Evolutionary conservation across 2,113 vertebrate species (phyloP).

Genomic region (Heloderma charlesbogerti): DNA sequence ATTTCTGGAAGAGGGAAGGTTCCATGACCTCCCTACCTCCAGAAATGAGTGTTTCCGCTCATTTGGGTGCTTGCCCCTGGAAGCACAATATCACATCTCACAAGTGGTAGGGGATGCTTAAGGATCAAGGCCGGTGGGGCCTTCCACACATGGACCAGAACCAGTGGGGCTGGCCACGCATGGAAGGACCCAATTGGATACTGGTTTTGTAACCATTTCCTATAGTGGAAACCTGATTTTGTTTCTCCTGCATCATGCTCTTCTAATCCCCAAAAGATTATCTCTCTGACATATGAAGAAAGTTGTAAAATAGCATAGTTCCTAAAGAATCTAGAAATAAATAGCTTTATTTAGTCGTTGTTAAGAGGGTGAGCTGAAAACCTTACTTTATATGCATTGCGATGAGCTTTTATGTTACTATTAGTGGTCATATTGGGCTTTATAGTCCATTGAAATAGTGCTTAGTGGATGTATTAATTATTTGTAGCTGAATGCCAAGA

Average conservation of each 20-base stretch:
- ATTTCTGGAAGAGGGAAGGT: too few relatives aligned
- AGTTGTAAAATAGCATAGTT: not conserved
- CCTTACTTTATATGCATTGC: not conserved
- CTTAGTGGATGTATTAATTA: conserved; percentile 14
- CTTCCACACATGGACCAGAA: not conserved
- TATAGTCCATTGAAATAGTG: not conserved
- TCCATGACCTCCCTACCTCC: too few relatives aligned
- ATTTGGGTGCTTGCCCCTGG: too few relatives aligned
- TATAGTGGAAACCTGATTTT: fast-evolving
- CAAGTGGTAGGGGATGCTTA: too few relatives aligned
- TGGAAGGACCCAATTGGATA: too few relatives aligned
- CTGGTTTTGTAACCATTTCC: not conserved
- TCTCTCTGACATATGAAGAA: not conserved
- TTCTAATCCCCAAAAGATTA: not conserved
- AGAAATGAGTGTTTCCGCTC: too few relatives aligned
- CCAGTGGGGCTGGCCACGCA: too few relatives aligned
- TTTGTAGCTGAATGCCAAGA: not conserved
- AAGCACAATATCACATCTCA: too few relatives aligned
- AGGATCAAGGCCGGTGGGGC: too few relatives aligned
- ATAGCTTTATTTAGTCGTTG: not conserved
- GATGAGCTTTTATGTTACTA: not conserved
- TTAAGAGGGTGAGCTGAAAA: not conserved
- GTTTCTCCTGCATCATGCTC: not conserved
- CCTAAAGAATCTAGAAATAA: conserved; percentile 2
- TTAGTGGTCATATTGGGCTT: not conserved